Conservation (phyloP, 2,113 vertebrate genomes). For the Isichthys henryi region DNA sequence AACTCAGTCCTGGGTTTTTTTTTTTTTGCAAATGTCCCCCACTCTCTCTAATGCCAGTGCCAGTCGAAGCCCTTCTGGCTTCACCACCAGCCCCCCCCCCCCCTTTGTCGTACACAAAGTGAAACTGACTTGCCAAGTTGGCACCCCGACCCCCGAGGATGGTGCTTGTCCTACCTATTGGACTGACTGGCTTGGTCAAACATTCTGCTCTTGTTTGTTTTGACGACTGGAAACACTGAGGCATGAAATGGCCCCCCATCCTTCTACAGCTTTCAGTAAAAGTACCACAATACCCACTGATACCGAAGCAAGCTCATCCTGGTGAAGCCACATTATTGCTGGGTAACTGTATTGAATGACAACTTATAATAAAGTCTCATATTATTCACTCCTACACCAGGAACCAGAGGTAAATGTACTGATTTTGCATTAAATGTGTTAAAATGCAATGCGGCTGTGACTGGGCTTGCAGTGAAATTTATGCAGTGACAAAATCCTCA, state of each 20-base stretch:
- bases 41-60: neutral
- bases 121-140: neutral
- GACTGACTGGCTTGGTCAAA: neutral
- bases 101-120: neutral
- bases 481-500: neutral
- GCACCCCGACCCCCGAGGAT: neutral
- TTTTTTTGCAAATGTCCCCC: neutral
- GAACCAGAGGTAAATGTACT: neutral
- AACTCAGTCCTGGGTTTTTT: neutral
- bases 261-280: neutral
- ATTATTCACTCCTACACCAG: neutral
- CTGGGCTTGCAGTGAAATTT: neutral
- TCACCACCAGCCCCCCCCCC: neutral
- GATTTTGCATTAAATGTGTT: neutral
- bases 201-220: too few species aligned
- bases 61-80: neutral
- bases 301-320: neutral
- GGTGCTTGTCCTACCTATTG: neutral
- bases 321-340: neutral
- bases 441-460: neutral
- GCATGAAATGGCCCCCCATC: neutral
- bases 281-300: neutral
- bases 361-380: neutral
- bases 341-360: neutral
- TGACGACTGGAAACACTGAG: neutral